Evolutionary conservation across 2,113 vertebrate genomes (phyloP).

Genomic region (Rhipidura dahli): DNA sequence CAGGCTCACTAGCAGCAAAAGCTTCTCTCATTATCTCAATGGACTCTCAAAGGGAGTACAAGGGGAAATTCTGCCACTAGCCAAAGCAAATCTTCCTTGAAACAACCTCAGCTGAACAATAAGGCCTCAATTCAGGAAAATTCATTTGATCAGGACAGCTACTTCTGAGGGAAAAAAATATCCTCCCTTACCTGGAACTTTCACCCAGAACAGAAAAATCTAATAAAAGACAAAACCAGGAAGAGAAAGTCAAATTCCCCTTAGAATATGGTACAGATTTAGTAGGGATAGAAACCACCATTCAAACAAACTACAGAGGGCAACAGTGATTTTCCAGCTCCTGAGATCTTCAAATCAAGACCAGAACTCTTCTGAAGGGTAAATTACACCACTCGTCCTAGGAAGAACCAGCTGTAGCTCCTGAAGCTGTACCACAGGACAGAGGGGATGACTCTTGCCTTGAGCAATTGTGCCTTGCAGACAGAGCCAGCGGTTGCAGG

Average conservation of each 20-base stretch:
- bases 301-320: conserved; percentile 18
- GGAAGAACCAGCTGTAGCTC: neutral
- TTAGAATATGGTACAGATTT: conserved; percentile 8
- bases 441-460: neutral
- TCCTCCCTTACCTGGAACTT: neutral
- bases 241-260: neutral
- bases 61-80: neutral
- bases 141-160: neutral
- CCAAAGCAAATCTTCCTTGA: neutral
- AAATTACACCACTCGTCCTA: neutral
- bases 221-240: neutral
- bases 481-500: neutral
- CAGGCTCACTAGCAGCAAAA: neutral
- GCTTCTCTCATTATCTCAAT: neutral
- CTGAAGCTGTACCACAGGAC: neutral
- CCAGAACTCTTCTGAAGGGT: neutral
- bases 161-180: neutral
- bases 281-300: conserved; percentile 28
- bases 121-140: neutral
- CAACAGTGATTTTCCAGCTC: conserved; percentile 8
- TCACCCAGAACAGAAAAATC: neutral
- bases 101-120: neutral
- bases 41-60: neutral
- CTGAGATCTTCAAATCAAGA: conserved; percentile 47
- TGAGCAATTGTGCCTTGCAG: neutral